Percentiles rank a stretch among this genome's conserved stretches.
Evolutionary conservation across 2,113 vertebrate species (phyloP).

Genomic region (Emydura subglobosa): DNA sequence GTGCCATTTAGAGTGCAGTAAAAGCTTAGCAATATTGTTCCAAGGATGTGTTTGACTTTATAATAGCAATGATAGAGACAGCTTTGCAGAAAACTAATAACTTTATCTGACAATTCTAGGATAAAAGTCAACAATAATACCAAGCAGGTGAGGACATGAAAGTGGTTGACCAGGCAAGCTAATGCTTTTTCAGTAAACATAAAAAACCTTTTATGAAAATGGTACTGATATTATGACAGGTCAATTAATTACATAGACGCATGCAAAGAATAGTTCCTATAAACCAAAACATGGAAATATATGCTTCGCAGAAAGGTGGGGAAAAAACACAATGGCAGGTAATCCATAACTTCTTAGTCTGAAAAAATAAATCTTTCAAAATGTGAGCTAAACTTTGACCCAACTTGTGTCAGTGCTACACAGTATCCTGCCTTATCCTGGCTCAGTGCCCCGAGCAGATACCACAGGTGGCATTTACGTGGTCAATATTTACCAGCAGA

Average conservation of each 20-base stretch:
- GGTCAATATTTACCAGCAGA: background rate
- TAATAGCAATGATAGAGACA: background rate
- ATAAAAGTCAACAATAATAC: constrained; percentile 13
- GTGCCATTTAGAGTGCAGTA: background rate
- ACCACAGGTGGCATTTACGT: background rate
- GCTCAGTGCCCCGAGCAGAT: background rate
- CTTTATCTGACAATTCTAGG: background rate
- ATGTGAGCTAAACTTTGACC: background rate
- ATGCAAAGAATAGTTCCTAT: background rate
- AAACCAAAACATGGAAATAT: background rate
- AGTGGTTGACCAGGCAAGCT: background rate
- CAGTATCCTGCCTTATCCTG: background rate
- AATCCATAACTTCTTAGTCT: background rate
- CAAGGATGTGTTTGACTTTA: background rate
- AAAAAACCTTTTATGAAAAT: background rate
- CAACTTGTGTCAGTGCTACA: background rate
- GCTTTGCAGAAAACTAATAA: background rate
- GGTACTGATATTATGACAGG: background rate
- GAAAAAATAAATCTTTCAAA: background rate
- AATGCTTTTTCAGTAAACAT: background rate
- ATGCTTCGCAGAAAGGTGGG: background rate
- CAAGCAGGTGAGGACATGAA: constrained; percentile 1
- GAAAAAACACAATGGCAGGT: background rate
- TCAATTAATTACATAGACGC: background rate
- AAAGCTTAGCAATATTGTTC: background rate